phyloP scores from a whole-genome alignment of 2,797 vertebrate species.

The Peromyscus nudipes region DNA sequence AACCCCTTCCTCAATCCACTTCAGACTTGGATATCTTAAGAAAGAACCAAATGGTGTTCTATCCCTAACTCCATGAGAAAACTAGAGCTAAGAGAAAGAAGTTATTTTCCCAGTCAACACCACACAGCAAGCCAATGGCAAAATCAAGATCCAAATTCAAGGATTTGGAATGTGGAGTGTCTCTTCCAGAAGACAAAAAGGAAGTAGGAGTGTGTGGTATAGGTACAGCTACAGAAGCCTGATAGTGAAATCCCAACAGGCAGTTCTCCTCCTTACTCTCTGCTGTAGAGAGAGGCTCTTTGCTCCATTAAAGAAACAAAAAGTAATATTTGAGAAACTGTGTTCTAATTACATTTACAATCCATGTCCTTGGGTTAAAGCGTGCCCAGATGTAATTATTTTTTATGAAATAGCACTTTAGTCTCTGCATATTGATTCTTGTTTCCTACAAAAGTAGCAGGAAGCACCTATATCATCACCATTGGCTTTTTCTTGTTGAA shows the following conservation, averaged over 20 bases:
- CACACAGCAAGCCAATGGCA: background rate
- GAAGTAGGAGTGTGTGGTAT: background rate
- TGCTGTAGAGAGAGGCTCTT: background rate
- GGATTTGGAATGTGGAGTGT: background rate
- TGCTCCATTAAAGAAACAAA: conserved; percentile 42
- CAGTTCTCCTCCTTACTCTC: background rate
- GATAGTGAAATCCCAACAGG: background rate
- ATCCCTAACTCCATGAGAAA: background rate
- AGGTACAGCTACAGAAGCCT: background rate
- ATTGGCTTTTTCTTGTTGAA: conserved; percentile 38
- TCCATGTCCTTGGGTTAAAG: conserved; percentile 15
- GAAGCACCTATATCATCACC: background rate
- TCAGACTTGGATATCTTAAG: background rate
- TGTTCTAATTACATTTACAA: conserved; percentile 58
- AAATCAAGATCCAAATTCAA: background rate
- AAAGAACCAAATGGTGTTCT: background rate
- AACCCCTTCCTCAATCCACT: background rate
- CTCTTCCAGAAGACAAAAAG: background rate
- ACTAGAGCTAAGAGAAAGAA: background rate
- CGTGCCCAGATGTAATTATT: conserved; percentile 66
- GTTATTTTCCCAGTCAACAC: background rate
- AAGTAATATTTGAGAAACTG: conserved; percentile 49
- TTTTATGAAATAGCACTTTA: conserved; percentile 43
- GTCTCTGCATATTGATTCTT: conserved; percentile 55
- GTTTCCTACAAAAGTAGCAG: conserved; percentile 49